Conservation (phyloP, 2,888 invertebrate genomes). For the Mantis religiosa region DNA sequence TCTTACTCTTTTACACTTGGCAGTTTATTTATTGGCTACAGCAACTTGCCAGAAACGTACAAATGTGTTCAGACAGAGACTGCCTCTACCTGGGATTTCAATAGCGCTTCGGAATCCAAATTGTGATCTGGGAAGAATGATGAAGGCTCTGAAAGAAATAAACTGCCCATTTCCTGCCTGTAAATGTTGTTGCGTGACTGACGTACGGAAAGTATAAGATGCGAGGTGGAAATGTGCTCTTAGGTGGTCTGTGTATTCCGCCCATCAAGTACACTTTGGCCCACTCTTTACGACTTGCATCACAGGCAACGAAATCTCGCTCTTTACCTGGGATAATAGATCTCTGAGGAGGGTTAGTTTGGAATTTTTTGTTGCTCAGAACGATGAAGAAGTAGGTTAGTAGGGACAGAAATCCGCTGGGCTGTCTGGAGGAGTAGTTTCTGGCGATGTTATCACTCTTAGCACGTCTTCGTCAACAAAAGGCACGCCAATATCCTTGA, state of each 20-base stretch:
- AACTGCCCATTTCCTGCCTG: not conserved
- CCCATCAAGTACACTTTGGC: not conserved
- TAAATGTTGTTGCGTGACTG: not conserved
- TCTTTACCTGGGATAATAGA: not conserved
- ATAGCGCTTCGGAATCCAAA: not conserved
- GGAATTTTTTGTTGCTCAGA: not conserved
- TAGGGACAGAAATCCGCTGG: not conserved
- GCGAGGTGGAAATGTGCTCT: not conserved
- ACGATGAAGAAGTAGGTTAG: not conserved
- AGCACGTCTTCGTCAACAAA: no score
- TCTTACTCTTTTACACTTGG: not conserved
- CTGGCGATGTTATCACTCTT: not conserved
- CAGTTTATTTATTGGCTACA: not conserved
- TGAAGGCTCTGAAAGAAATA: not conserved
- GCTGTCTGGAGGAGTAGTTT: not conserved
- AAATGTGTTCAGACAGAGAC: not conserved
- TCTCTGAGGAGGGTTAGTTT: not conserved
- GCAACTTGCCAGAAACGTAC: not conserved
- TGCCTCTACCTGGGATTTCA: not conserved
- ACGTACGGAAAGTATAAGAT: not conserved
- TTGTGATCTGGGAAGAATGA: not conserved
- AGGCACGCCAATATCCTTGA: no score
- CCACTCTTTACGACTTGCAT: not conserved
- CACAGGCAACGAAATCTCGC: not conserved
- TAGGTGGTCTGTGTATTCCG: not conserved